phyloP scores from a whole-genome alignment of 2,888 invertebrate genomes.

The Torymus aiolomorphi region DNA sequence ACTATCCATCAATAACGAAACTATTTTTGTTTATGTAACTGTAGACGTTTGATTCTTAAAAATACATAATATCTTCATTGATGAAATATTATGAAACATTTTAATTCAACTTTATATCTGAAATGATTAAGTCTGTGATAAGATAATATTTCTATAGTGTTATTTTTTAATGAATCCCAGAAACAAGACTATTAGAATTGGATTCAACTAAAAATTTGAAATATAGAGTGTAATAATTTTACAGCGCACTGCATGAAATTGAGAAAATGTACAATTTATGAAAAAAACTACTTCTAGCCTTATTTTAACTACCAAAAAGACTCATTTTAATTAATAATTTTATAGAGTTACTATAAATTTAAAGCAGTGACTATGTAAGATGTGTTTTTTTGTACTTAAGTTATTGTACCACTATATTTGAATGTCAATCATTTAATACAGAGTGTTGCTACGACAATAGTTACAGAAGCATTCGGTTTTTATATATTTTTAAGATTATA shows the following conservation, averaged over 20 bases:
- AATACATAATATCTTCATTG: slow-evolving; percentile 15
- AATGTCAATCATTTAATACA: too few relatives aligned
- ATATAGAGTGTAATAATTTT: neutral
- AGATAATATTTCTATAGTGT: slow-evolving; percentile 13
- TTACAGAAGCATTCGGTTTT: too few relatives aligned
- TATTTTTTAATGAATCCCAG: slow-evolving; percentile 11
- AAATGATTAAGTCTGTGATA: slow-evolving; percentile 41
- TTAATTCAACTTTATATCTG: slow-evolving; percentile 9
- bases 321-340: slow-evolving; percentile 25
- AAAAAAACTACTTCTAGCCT: too few relatives aligned
- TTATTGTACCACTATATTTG: neutral
- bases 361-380: neutral
- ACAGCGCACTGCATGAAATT: neutral
- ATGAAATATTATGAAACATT: neutral
- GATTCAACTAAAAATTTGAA: slow-evolving; percentile 9
- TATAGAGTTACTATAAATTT: slow-evolving; percentile 21
- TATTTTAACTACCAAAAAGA: slow-evolving; percentile 43
- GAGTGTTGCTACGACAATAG: too few relatives aligned
- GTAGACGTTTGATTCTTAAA: slow-evolving; percentile 4
- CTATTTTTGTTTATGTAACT: slow-evolving; percentile 5
- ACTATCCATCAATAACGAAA: neutral
- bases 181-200: neutral
- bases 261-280: too few relatives aligned
- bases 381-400: slow-evolving; percentile 39
- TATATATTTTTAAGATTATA: too few relatives aligned